Percentiles rank a stretch among this genome's conserved stretches.
phyloP scores from a whole-genome alignment of 2,888 invertebrate species.

The Priocnemis perturbator region DNA sequence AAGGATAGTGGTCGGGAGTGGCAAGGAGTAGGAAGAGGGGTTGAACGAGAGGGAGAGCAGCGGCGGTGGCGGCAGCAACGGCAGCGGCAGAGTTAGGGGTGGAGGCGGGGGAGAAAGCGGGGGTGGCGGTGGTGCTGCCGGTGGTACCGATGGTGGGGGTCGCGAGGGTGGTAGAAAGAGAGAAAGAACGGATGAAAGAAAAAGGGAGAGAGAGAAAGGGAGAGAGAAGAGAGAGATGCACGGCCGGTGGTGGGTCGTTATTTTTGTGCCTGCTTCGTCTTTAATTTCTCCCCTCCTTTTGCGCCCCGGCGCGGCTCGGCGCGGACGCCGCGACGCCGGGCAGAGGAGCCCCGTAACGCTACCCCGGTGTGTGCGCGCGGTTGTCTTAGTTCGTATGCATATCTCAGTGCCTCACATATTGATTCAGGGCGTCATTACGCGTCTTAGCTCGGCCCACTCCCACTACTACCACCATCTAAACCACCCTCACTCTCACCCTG shows the following conservation, averaged over 20 bases:
- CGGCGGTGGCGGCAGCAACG: constrained; percentile 4
- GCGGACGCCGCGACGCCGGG: constrained; percentile 60
- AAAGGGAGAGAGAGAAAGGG: constrained; percentile 33
- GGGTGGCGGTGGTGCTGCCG: constrained; percentile 19
- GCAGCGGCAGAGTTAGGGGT: background rate
- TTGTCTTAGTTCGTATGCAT: constrained; percentile 75
- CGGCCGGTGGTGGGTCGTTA: constrained; percentile 69
- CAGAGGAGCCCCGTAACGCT: constrained; percentile 44
- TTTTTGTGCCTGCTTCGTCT: constrained; percentile 76
- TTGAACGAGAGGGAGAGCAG: constrained; percentile 25
- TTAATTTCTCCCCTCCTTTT: constrained; percentile 72
- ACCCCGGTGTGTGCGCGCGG: constrained; percentile 50
- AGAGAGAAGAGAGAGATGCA: constrained; percentile 32
- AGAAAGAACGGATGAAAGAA: constrained; percentile 43
- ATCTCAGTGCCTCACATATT: constrained; percentile 75
- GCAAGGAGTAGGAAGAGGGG: constrained; percentile 31
- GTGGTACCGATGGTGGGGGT: constrained; percentile 1
- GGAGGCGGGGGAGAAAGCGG: constrained; percentile 8
- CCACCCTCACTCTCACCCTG: constrained; percentile 29
- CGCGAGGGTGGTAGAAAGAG: constrained; percentile 27
- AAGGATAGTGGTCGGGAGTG: constrained; percentile 47
- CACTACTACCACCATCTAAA: constrained; percentile 46
- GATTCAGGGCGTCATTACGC: constrained; percentile 75
- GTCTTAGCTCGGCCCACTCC: constrained; percentile 72
- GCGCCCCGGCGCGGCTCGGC: constrained; percentile 48